Evolutionary conservation across 2,888 invertebrate species (phyloP).

Genomic region (Abrostola tripartita): DNA sequence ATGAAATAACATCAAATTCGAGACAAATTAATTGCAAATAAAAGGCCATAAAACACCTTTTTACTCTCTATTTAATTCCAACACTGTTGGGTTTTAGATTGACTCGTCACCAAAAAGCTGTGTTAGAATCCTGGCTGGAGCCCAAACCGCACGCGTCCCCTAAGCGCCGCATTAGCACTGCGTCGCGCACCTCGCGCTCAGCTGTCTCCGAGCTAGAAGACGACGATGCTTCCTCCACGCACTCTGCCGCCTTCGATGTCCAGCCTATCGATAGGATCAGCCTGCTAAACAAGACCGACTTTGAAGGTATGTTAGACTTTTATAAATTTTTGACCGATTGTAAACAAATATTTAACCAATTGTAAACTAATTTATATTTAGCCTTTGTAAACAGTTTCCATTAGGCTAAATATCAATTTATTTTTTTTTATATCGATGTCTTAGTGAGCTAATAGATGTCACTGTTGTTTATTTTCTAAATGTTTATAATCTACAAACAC

Average conservation of each 20-base stretch:
- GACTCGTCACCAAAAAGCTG: conserved; percentile 82
- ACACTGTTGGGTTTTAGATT: conserved; percentile 64
- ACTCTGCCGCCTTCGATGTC: conserved; percentile 66
- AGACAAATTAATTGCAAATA: too few species aligned
- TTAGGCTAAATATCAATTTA: too few species aligned
- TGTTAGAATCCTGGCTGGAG: conserved; percentile 74
- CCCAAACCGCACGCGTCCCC: conserved; percentile 46
- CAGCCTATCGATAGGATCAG: conserved; percentile 82
- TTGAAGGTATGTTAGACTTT: conserved; percentile 75
- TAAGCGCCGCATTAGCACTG: conserved; percentile 30
- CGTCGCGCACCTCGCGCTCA: conserved; percentile 45
- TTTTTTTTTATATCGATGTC: neutral
- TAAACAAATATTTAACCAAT: neutral
- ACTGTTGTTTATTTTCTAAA: neutral
- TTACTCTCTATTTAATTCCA: neutral
- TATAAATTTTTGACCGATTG: neutral
- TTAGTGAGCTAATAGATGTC: neutral
- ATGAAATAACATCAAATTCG: too few species aligned
- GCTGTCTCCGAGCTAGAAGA: conserved; percentile 52
- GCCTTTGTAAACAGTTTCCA: too few species aligned
- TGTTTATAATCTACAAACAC: neutral
- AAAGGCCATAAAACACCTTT: too few species aligned
- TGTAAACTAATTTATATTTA: too few species aligned
- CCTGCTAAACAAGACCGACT: conserved; percentile 81
- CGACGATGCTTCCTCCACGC: conserved; percentile 56